phyloP scores from a whole-genome alignment of 2,888 invertebrate species.

The Zootermopsis nevadensis region DNA sequence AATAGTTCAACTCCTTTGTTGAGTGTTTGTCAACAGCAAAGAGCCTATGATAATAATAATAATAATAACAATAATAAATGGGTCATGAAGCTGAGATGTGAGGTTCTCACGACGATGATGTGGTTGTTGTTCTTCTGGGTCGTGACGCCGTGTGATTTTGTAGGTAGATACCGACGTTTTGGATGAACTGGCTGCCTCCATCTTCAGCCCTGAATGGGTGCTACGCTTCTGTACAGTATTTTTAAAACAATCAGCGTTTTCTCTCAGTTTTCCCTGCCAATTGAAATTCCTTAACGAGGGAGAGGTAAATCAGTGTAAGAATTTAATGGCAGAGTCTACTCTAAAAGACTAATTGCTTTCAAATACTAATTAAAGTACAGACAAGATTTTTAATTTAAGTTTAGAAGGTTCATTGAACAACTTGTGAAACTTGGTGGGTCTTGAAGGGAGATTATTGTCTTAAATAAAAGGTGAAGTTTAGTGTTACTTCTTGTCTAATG shows the following conservation, averaged over 20 bases:
- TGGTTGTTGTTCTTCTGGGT: too few species aligned
- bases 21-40: too few species aligned
- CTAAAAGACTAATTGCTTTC: background rate
- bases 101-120: too few species aligned
- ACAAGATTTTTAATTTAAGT: background rate
- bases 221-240: background rate
- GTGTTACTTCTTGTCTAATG: too few species aligned
- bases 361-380: background rate
- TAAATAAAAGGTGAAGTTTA: too few species aligned
- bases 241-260: background rate
- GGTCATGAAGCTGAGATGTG: too few species aligned
- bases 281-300: background rate
- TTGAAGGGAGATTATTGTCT: background rate
- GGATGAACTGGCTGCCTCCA: too few species aligned
- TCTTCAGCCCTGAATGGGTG: background rate
- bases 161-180: too few species aligned
- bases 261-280: background rate
- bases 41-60: too few species aligned
- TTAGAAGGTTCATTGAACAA: background rate
- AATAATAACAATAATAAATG: too few species aligned
- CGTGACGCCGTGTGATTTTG: too few species aligned
- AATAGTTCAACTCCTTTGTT: too few species aligned
- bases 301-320: background rate
- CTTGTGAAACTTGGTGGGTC: background rate
- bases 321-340: background rate